Conservation (phyloP, 1,140 invertebrate species). For the Drosophila erecta region DNA sequence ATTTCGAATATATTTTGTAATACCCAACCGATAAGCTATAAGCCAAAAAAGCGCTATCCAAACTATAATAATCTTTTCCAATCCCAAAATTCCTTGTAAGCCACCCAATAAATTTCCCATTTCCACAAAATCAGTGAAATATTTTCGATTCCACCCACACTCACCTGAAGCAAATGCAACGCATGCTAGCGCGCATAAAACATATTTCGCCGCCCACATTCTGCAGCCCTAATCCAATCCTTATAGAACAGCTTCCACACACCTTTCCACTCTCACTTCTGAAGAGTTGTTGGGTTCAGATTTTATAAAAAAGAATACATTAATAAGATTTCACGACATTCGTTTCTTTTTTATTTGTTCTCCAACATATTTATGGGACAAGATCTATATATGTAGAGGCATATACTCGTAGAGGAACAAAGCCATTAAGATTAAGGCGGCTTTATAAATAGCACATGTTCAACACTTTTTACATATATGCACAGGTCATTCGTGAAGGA, state of each 20-base stretch:
- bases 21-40: too few species aligned
- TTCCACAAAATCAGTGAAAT: not conserved
- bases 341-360: constrained; percentile 27
- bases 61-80: not conserved
- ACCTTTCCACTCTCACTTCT: constrained; percentile 58
- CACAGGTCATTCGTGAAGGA: constrained; percentile 9
- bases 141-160: constrained; percentile 40
- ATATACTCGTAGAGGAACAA: constrained; percentile 34
- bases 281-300: constrained; percentile 28
- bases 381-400: constrained; percentile 51
- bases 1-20: too few species aligned
- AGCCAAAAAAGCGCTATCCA: not conserved
- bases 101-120: constrained; percentile 15
- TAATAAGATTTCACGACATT: constrained; percentile 55
- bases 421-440: constrained; percentile 70
- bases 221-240: constrained; percentile 43
- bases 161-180: constrained; percentile 66
- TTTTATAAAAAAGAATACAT: constrained; percentile 76
- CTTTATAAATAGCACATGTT: constrained; percentile 68
- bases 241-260: constrained; percentile 27
- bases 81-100: not conserved
- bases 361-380: constrained; percentile 52
- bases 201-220: constrained; percentile 69
- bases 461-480: constrained; percentile 54
- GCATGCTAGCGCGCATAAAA: constrained; percentile 65